Conservation (phyloP, 2,888 invertebrate genomes). For the Corbicula japonica region DNA sequence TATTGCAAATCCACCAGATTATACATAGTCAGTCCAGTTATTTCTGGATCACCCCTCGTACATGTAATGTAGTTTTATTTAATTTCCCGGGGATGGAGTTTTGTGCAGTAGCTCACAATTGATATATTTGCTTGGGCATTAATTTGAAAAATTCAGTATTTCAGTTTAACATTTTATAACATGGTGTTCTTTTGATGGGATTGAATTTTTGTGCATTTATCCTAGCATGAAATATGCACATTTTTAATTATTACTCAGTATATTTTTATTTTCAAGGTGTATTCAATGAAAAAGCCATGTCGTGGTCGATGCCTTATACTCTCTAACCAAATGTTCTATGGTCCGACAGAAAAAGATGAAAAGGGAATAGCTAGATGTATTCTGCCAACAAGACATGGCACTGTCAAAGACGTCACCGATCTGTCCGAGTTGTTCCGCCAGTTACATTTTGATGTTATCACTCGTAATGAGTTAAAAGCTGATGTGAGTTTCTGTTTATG, state of each 20-base stretch:
- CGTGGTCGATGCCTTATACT: slow-evolving; percentile 68
- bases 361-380: slow-evolving; percentile 28
- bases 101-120: neutral
- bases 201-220: no score
- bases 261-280: slow-evolving; percentile 59
- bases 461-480: slow-evolving; percentile 38
- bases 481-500: no score
- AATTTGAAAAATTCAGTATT: neutral
- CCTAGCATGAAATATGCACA: neutral
- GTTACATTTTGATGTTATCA: slow-evolving; percentile 62
- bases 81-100: neutral
- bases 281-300: slow-evolving; percentile 61
- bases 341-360: slow-evolving; percentile 43
- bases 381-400: slow-evolving; percentile 60
- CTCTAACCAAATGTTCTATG: slow-evolving; percentile 65
- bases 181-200: no score
- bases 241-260: neutral
- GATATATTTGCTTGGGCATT: neutral
- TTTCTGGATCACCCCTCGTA: neutral
- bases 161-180: no score
- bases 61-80: neutral
- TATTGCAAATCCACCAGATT: slow-evolving; percentile 63
- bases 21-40: neutral
- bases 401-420: slow-evolving; percentile 61
- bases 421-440: slow-evolving; percentile 60